Evolutionary conservation across 2,888 invertebrate genomes (phyloP), one percentile per base, ranked within the genome.

Genomic region (Dynastes tityus): DNA sequence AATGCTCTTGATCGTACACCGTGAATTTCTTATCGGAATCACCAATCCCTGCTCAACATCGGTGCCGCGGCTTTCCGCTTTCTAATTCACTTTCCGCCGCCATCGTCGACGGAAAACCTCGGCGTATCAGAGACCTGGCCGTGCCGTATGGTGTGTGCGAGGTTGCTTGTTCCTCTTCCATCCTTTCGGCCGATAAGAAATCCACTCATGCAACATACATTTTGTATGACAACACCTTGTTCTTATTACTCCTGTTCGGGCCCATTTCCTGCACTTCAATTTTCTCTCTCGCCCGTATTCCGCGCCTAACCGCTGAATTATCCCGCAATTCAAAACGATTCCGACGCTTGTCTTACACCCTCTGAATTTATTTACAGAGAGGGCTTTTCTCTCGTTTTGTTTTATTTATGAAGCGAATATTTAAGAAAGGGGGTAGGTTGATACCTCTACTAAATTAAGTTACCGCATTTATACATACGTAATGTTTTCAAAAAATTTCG

Each of bases 171-270:
- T 8, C 45, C 2, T 45, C 40, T 61, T 22, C 51, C 37, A 55
- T 45, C 51, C 81, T 81, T 78, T 77, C 80, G 79, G 80, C 80
- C 80, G 77, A 80, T 76, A 83, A 84, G 85, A 85, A 87, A 87
- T 88, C 86, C 87, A 86, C 87, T 88, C 85, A 86, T 86, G 84
- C 82, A 83, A 82, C 86, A 87, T 88, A 85, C 87, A 88, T 87
- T 86, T 87, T 88, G 86, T 85, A 88, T 86, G 86, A 85, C 85
- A 83, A 84, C 84, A 85, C 85, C 84, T 84, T 83, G 81, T 83
- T 85, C 83, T 83, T 84, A 82, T 84, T 83, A 82, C 83, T 82
- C 82, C 81, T 80, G 81, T 81, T 80, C 80, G 58, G 80, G 80
- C 80, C 81, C 80, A 81, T 81, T 82, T 81, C 83, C 81, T 82